phyloP scores from a whole-genome alignment of 2,113 vertebrate species.

The Steatornis caripensis region DNA sequence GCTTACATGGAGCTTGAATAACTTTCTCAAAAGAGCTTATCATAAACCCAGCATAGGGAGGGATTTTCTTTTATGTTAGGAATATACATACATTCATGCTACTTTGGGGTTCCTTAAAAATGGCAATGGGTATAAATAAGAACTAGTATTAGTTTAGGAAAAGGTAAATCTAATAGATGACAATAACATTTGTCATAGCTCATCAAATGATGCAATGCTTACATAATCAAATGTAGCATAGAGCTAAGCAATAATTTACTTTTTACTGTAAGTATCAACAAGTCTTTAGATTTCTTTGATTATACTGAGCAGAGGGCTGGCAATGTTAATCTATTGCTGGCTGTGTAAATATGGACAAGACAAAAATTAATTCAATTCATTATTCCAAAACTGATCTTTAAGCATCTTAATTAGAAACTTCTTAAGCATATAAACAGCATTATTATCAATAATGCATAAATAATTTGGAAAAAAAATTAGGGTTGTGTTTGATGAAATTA shows the following conservation, averaged over 20 bases:
- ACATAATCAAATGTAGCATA: neutral
- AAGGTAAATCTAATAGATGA: neutral
- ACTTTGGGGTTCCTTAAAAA: neutral
- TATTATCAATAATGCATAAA: neutral
- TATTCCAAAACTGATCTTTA: neutral
- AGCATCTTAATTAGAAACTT: neutral
- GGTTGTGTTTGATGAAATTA: neutral
- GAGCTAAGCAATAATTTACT: neutral
- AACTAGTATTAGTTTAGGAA: neutral
- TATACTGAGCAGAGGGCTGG: neutral
- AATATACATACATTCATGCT: neutral
- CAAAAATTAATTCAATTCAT: neutral
- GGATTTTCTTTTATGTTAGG: neutral
- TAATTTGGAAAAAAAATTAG: neutral
- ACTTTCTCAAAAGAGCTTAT: neutral
- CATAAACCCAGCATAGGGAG: neutral
- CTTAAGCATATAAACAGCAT: neutral
- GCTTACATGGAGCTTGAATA: neutral
- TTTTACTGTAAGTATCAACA: neutral
- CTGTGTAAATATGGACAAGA: neutral
- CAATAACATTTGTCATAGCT: neutral
- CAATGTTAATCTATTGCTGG: neutral
- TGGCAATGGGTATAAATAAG: neutral
- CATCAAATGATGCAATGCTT: neutral
- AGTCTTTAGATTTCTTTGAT: neutral